These are phyloP conservation scores for Drosophila littoralis DNA, from an alignment of 1,140 invertebrate genomes.

Conservation along the genomic window DNA sequence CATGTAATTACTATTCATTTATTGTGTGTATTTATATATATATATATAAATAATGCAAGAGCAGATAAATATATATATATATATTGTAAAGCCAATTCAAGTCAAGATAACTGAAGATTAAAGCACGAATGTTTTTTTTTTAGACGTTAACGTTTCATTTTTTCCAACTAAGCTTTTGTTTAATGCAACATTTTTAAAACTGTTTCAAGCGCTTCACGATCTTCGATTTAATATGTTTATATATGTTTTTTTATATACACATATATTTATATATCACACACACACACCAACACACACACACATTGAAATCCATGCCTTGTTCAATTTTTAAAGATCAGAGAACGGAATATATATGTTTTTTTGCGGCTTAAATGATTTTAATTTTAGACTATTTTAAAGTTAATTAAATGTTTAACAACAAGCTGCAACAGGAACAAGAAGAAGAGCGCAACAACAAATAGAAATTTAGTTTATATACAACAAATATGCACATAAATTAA, in stretches of 20 bases:
- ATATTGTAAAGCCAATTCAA: conserved; percentile 8
- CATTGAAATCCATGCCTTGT: conserved; percentile 5
- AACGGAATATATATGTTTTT: background rate
- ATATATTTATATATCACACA: too few species aligned
- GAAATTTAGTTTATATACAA: conserved; percentile 6
- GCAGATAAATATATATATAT: conserved; percentile 1
- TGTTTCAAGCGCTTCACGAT: too few species aligned
- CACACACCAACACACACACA: background rate
- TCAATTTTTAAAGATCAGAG: background rate
- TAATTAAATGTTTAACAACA: background rate
- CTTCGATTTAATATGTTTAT: too few species aligned
- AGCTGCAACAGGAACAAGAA: too few species aligned
- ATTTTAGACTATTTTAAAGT: conserved; percentile 7
- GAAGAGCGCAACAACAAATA: background rate
- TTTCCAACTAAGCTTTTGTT: too few species aligned
- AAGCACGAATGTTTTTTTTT: too few species aligned
- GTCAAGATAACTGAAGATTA: background rate
- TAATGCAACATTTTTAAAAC: too few species aligned
- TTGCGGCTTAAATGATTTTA: background rate
- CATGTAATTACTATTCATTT: background rate
- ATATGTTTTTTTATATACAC: too few species aligned
- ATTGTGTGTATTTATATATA: conserved; percentile 26
- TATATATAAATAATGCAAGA: conserved; percentile 1
- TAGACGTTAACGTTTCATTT: too few species aligned
- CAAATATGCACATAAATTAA: conserved; percentile 30